These are phyloP conservation scores for Phoebastria nigripes DNA, from an alignment of 2,797 vertebrate species.

Conservation along the genomic window DNA sequence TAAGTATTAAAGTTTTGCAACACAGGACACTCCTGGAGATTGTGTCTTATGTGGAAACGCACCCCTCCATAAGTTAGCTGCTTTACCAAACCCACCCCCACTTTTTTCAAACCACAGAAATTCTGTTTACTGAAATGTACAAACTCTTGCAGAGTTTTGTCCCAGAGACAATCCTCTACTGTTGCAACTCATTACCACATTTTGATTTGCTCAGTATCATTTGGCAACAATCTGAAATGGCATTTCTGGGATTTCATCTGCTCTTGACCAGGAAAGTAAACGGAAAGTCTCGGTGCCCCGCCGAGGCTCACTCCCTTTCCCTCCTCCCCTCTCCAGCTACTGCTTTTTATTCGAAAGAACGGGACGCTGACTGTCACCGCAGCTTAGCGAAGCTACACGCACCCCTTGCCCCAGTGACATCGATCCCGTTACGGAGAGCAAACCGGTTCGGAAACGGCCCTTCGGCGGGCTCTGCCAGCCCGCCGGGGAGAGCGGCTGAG, in stretches of 20 bases:
- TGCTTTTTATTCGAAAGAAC: not conserved
- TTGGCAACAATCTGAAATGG: not conserved
- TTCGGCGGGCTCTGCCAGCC: rapidly evolving
- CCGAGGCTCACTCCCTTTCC: not conserved
- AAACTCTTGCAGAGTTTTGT: not conserved
- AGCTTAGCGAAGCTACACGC: rapidly evolving
- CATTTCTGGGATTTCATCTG: not conserved
- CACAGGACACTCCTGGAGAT: not conserved
- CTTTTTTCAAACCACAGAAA: not conserved
- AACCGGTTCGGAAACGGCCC: rapidly evolving
- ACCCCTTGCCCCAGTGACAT: rapidly evolving
- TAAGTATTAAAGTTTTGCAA: not conserved
- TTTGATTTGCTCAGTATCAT: not conserved
- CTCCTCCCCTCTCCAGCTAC: too few species aligned
- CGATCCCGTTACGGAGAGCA: too few species aligned
- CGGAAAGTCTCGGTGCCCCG: rapidly evolving
- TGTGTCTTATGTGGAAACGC: not conserved
- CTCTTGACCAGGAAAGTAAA: not conserved
- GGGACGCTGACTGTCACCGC: rapidly evolving
- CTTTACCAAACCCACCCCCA: not conserved
- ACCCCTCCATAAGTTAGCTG: not conserved
- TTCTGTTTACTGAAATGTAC: not conserved
- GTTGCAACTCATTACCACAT: not conserved
- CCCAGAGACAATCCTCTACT: not conserved
- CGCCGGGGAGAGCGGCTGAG: too few species aligned